These are phyloP conservation scores for Maniola jurtina DNA, from an alignment of 1,140 invertebrate genomes.

Conservation along the genomic window DNA sequence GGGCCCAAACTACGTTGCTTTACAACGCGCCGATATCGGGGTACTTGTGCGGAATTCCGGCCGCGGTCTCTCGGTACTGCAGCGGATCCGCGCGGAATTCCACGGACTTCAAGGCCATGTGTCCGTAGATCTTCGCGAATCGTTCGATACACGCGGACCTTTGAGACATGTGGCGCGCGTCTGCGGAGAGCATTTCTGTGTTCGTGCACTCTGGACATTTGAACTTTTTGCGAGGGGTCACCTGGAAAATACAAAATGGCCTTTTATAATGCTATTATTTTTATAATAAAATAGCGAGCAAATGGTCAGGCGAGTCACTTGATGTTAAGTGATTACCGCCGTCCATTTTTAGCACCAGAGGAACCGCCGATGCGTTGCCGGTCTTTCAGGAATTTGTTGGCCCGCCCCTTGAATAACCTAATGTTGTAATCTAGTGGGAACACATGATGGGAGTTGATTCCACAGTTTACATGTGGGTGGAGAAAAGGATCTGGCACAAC, in stretches of 20 bases:
- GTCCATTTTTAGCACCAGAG: too few relatives aligned
- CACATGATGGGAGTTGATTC: too few relatives aligned
- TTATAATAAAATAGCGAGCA: too few relatives aligned
- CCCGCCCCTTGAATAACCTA: too few relatives aligned
- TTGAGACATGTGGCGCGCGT: conserved; percentile 95
- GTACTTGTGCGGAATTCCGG: conserved; percentile 83
- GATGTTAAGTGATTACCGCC: too few relatives aligned
- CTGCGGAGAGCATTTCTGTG: conserved; percentile 95
- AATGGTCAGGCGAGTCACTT: too few relatives aligned
- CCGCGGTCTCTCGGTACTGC: conserved; percentile 87
- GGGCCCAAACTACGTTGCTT: background rate
- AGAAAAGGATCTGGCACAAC: too few relatives aligned
- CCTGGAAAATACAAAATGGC: conserved; percentile 72
- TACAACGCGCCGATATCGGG: conserved; percentile 94
- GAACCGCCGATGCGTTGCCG: too few relatives aligned
- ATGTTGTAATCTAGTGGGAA: too few relatives aligned
- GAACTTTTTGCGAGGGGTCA: conserved; percentile 98
- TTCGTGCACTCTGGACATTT: conserved; percentile 97
- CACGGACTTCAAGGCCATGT: conserved; percentile 92
- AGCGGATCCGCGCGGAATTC: conserved; percentile 98
- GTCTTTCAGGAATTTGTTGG: too few relatives aligned
- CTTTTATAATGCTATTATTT: too few relatives aligned
- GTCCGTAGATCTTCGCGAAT: conserved; percentile 90
- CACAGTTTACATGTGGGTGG: too few relatives aligned
- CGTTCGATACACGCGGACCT: conserved; percentile 94